These are phyloP conservation scores for Cottus gobio DNA, from an alignment of 2,113 vertebrate species.

Conservation along the genomic window DNA sequence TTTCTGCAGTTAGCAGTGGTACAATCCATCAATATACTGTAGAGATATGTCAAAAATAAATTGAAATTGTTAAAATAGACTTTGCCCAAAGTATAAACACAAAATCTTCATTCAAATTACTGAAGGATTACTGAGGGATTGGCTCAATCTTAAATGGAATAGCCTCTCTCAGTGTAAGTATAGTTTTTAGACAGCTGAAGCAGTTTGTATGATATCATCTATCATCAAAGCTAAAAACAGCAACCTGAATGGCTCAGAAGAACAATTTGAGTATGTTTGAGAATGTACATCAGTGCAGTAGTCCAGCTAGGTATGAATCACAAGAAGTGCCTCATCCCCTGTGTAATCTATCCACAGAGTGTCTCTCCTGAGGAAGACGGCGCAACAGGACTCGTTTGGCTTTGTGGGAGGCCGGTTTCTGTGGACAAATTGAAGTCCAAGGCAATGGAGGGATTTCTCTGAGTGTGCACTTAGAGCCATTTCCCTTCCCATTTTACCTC, in stretches of 20 bases:
- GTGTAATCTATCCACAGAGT: constrained; percentile 32
- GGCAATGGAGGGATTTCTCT: constrained; percentile 4
- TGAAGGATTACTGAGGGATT: neutral
- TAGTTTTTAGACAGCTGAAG: neutral
- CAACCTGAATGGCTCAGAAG: neutral
- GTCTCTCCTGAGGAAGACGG: constrained; percentile 24
- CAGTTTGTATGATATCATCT: neutral
- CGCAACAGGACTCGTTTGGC: constrained; percentile 42
- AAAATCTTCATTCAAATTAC: neutral
- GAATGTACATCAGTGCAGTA: constrained; percentile 26
- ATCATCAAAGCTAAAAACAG: constrained; percentile 30
- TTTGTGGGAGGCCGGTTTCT: constrained; percentile 37
- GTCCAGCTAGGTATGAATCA: constrained; percentile 54
- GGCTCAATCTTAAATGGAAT: neutral
- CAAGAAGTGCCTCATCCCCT: constrained; percentile 33
- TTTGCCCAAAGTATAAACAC: neutral
- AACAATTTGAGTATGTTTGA: constrained; percentile 26
- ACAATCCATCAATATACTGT: neutral
- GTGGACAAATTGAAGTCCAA: constrained; percentile 9
- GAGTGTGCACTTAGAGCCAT: neutral
- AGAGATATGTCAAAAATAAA: neutral
- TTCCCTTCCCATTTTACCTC: constrained; percentile 13
- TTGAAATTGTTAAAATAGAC: neutral
- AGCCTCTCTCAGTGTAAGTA: neutral
- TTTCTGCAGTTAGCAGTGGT: neutral